Conservation (phyloP, 1,140 invertebrate genomes). For the Halictus rubicundus region DNA sequence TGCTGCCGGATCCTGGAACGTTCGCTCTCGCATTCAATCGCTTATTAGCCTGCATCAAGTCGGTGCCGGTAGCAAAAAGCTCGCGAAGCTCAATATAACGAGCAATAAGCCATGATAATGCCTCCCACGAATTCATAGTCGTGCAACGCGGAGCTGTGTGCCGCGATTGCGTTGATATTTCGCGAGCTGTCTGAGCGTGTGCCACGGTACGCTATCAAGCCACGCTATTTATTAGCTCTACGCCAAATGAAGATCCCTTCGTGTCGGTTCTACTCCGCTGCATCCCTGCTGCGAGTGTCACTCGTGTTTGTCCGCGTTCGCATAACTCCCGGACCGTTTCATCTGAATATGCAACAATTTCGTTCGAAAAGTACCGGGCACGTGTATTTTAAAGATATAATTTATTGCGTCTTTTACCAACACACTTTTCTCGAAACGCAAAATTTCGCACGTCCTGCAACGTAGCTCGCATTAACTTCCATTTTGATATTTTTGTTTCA, state of each 20-base stretch:
- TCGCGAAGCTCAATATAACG: constrained; percentile 33
- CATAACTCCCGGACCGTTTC: no score
- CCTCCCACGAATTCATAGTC: constrained; percentile 10
- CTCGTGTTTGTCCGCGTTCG: no score
- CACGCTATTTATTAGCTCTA: constrained; percentile 43
- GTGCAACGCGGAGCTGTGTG: constrained; percentile 27
- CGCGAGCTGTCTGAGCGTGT: constrained; percentile 12
- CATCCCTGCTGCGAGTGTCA: no score
- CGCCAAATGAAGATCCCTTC: not conserved
- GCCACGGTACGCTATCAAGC: constrained; percentile 9
- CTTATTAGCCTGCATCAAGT: constrained; percentile 18
- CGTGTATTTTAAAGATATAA: no score
- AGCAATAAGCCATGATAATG: constrained; percentile 39
- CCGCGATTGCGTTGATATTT: constrained; percentile 45
- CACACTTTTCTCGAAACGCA: no score
- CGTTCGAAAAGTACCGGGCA: not conserved
- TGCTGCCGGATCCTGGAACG: not conserved
- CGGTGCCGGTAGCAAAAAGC: not conserved
- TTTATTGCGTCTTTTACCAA: no score
- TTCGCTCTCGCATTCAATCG: constrained; percentile 37
- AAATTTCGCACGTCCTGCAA: no score
- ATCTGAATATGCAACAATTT: not conserved
- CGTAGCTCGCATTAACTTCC: no score
- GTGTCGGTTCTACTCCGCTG: no score
- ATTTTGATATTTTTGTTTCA: no score